These are phyloP conservation scores for Indicator maculatus DNA, from an alignment of 2,113 vertebrate species.

Conservation along the genomic window DNA sequence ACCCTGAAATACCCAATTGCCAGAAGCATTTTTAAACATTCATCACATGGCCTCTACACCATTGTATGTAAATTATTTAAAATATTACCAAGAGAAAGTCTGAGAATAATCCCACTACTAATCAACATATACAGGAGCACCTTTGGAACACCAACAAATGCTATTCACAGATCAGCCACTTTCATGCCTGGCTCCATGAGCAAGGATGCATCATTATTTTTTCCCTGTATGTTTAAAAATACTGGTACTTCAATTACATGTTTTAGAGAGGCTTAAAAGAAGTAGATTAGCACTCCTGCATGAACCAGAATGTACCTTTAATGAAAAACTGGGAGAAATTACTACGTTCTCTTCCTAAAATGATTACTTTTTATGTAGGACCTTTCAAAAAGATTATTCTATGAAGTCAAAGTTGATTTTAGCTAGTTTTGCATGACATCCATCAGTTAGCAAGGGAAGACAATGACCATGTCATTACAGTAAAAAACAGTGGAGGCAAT, in stretches of 20 bases:
- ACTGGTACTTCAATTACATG: neutral
- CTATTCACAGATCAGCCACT: neutral
- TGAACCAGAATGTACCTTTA: neutral
- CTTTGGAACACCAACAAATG: constrained; percentile 4
- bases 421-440: neutral
- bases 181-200: neutral
- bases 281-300: neutral
- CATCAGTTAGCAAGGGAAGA: neutral
- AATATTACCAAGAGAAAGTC: neutral
- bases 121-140: neutral
- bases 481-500: neutral
- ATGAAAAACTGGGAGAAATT: neutral
- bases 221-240: neutral
- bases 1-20: constrained; percentile 1
- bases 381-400: neutral
- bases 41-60: neutral
- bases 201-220: neutral
- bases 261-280: neutral
- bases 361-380: neutral
- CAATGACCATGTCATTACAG: neutral
- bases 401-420: neutral
- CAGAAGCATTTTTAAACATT: neutral
- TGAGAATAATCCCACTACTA: neutral
- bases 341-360: neutral
- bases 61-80: neutral